Percentiles rank a stretch among this genome's conserved stretches.
Evolutionary conservation across 2,797 vertebrate species (phyloP).

Genomic region (Sardinella longiceps): DNA sequence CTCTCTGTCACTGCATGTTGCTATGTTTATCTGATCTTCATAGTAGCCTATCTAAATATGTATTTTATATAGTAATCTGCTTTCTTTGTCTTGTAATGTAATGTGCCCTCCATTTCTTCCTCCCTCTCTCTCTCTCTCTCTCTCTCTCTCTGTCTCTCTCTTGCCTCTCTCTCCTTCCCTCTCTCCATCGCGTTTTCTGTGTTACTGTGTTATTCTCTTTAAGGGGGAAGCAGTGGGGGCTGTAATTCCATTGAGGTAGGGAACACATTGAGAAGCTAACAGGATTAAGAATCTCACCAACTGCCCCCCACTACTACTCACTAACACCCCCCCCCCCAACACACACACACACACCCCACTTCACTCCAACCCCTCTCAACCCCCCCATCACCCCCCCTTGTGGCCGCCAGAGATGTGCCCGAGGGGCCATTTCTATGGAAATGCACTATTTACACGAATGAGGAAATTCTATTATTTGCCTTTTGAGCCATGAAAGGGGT

Average conservation of each 20-base stretch:
- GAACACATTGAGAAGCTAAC: conserved; percentile 59
- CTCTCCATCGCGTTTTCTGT: neutral
- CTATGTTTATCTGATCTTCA: neutral
- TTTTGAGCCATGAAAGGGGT: conserved; percentile 66
- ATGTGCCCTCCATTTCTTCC: neutral
- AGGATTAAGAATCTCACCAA: conserved; percentile 68
- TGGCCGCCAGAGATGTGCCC: conserved; percentile 54
- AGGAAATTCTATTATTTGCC: conserved; percentile 63
- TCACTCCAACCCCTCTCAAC: neutral
- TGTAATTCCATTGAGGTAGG: conserved; percentile 53
- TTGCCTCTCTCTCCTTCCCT: conserved; percentile 41
- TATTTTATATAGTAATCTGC: neutral
- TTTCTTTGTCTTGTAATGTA: neutral
- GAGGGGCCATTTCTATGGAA: conserved; percentile 74
- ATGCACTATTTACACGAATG: conserved; percentile 69
- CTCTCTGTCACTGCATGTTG: neutral
- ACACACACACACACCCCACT: conserved; percentile 15
- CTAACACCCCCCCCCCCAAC: neutral
- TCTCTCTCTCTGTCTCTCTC: conserved; percentile 48
- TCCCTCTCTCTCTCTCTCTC: conserved; percentile 33
- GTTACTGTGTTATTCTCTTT: conserved; percentile 27
- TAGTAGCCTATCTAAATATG: neutral
- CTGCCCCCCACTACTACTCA: conserved; percentile 49
- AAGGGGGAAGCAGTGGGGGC: conserved; percentile 52
- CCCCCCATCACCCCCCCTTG: neutral